Evolutionary conservation across 2,888 invertebrate species (phyloP).

Genomic region (Yponomeuta evonymella): DNA sequence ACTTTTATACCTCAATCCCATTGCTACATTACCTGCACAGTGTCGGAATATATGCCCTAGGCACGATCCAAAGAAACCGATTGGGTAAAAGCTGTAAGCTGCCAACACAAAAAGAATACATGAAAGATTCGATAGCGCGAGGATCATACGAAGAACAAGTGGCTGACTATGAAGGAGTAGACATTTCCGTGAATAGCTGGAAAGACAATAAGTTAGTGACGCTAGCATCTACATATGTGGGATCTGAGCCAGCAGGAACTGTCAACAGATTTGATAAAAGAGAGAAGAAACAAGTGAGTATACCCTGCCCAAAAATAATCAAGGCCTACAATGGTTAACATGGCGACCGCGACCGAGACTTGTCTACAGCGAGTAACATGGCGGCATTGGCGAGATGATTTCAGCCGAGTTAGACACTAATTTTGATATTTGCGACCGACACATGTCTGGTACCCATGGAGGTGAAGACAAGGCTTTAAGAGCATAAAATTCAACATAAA

Average conservation of each 20-base stretch:
- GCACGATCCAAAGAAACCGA: conserved; percentile 9
- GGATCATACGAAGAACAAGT: neutral
- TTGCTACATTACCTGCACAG: neutral
- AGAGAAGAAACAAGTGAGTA: too few species aligned
- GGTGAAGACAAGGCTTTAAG: neutral
- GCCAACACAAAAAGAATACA: conserved; percentile 3
- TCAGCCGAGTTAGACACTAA: neutral
- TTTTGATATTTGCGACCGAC: neutral
- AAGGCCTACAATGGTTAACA: too few species aligned
- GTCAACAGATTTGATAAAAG: too few species aligned
- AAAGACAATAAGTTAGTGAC: too few species aligned
- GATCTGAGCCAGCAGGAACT: too few species aligned
- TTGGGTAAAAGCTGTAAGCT: conserved; percentile 1
- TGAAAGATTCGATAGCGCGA: conserved; percentile 4
- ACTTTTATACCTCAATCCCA: conserved; percentile 5
- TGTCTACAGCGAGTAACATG: neutral
- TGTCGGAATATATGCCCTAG: neutral
- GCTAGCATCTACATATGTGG: too few species aligned
- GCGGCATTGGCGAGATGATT: neutral
- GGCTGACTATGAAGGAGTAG: neutral
- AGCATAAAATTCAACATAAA: neutral
- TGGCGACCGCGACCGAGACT: neutral
- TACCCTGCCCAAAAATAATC: too few species aligned
- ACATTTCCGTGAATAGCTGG: neutral
- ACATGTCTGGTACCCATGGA: neutral